Base-by-base conservation (phyloP, 1,140 invertebrate genomes). In the Drosophila chauvacae region DNA sequence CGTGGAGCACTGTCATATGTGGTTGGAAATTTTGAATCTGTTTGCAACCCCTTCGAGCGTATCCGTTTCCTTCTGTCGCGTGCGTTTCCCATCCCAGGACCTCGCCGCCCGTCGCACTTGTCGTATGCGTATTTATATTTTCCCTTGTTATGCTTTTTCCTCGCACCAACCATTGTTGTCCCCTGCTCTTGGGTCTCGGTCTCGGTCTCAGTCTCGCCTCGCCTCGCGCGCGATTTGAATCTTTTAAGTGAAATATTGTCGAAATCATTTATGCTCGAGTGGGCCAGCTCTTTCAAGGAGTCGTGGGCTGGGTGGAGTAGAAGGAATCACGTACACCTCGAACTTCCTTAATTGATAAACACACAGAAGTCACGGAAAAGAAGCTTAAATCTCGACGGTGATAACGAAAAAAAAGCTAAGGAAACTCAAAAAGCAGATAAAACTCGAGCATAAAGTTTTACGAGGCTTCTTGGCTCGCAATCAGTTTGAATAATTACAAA, bases 21-120 rank as follows among this genome's bases (percentile, higher is more conserved):
- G 83, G 87, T 81, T 91, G 88, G 88, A 91, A 91, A 87, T 91
- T 91, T 91, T 83, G 85, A 90, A 90, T 90, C 86, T 90, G 86
- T 90, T 90, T 90, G 85, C 86, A 90, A 90, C 81, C 85, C 82
- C 85, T 90, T 90, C 81, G 85, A 90, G 86, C 85, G 85, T 90
- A 90, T 90, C 85, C 85, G 85, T 90, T 90, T 90, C 86, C 81
- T 90, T 88, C 84, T 87, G 85, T 85, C 86, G 85, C 86, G 86
- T 86, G 86, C 86, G 81, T 74, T 72, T 69, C 58, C 72, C 84
- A 51, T 62, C 20, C 55, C 50, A 42, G 35, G 23, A 51, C 56
- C 53, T 56, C 20, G 18, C 35, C 20, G 20, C 55, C 14, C n/a
- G 51, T 57, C 75, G 61, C 77, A 77, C 66, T 87, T 81, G 85